Conservation (phyloP, 2,113 vertebrate species). For the Rhea pennata region DNA sequence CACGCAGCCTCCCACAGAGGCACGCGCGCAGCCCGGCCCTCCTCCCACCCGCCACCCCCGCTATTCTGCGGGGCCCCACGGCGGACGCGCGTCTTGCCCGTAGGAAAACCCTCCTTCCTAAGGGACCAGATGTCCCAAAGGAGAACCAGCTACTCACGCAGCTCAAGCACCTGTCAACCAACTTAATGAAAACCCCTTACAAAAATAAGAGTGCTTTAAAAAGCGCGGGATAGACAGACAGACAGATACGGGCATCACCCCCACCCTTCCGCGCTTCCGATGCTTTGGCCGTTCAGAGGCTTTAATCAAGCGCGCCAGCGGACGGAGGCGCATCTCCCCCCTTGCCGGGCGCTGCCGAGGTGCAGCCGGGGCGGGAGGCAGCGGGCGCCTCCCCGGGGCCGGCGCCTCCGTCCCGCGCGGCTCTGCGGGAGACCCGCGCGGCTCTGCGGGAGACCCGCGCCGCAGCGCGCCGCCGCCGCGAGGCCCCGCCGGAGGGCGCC, state of each 20-base stretch:
- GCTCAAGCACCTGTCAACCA: conserved; percentile 49
- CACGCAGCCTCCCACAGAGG: rapidly evolving
- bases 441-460: too few relatives aligned
- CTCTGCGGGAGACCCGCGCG: background rate
- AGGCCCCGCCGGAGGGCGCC: background rate
- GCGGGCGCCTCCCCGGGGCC: background rate
- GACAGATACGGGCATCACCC: too few relatives aligned
- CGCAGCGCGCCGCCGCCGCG: background rate
- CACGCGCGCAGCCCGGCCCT: background rate
- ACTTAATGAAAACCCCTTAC: background rate
- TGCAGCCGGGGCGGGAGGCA: background rate
- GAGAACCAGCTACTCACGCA: background rate
- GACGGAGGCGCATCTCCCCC: rapidly evolving
- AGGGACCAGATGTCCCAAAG: background rate
- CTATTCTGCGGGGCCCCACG: background rate
- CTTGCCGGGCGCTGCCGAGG: background rate
- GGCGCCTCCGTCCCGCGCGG: background rate
- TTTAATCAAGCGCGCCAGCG: background rate
- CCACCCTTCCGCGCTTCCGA: background rate
- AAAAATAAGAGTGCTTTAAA: background rate
- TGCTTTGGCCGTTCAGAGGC: background rate
- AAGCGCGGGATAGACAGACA: too few relatives aligned
- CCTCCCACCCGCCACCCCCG: background rate
- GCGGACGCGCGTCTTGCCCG: background rate
- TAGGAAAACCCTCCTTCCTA: background rate